Evolutionary conservation across 2,797 vertebrate species (phyloP), one percentile per base, ranked within the genome.

Genomic region (Halcyon chelicuti): DNA sequence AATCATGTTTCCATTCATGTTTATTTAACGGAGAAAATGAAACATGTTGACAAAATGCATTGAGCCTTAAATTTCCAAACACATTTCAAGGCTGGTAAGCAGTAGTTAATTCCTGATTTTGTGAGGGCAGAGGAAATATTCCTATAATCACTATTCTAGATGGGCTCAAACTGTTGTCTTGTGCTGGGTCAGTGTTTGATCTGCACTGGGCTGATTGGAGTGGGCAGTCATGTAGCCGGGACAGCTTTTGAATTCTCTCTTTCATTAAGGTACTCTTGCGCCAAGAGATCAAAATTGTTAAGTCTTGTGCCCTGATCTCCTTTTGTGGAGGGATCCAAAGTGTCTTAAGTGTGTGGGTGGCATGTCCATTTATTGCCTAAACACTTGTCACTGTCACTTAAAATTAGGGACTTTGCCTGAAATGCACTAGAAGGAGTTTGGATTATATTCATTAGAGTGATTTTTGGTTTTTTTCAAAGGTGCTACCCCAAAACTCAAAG

Each of bases 341-440:
- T 25, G 35, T 57, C 42, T 16, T 60, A 21, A 52, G 26, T 18
- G 6, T 39, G 20, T 28, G 37, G 39, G 47, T 47, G 44, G 28
- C 15, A 25, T 14, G 35, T 62, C 57, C 22, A 9, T 54, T 76
- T 77, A 12, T n/a, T 67, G 49, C 60, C 60, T 35, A 22, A 57
- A 9, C 0, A 0, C 39, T 66, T 86, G 26, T 75, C 15, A 39
- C n/a, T 1, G 0, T 66, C 49, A 33, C 25, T 60, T 72, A 46
- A 39, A 80, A 76, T 76, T 16, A 55, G 29, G 20, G 29, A 31
- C 22, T 81, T 88, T 40, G 13, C 35, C 25, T 77, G 46, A 73
- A 61, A 55, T 29, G 15, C 25, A 5, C 40, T 46, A 35, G 49
- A 9, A 83, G 11, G 26, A 77, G 13, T 42, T 90, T 46, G 14